Evolutionary conservation across 2,113 vertebrate species (phyloP), one percentile per base, ranked within the genome.

Genomic region (Struthio camelus): DNA sequence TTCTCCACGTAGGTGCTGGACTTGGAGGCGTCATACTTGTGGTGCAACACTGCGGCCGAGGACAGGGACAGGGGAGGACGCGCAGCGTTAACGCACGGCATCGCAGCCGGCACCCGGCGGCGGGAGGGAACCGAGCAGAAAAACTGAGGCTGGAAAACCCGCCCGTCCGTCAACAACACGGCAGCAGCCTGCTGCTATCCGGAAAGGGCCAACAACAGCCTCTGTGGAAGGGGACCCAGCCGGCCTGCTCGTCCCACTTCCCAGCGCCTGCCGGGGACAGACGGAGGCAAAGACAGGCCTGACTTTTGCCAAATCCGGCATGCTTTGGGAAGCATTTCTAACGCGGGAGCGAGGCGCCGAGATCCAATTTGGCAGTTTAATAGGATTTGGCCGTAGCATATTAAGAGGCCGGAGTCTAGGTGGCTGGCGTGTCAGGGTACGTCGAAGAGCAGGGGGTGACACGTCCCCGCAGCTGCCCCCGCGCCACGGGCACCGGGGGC

Each of bases 1-100:
- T 99, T 99, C 98, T 99, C 98, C 95, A 99, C 97, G 0, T 99
- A 99, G 0, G 98, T 98, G 97, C 97, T 99, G 59, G 99, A 99
- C 90, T 99, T 99, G 28, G 13, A 88, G 1, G 98, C 97, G 85
- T 99, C 98, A 2, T 99, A 99, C 89, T 99, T 99, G 97, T 97
- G 98, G 91, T 99, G 99, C 27, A 99, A 12, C 98, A 98, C 99
- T 99, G 97, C 4, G 44, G 19, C 7, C 5, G 0, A 32, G 32
- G 44, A 88, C 0, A 6, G 36, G 20, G 36, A 87, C 34, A 85
- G 4, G 82, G 42, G 2, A 28, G 11, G 34, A 76, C 25, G 77
- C 9, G 44, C 4, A 67, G 14, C 16, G 32, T 92, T 38, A 90
- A 73, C 28, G 20, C 6, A 77, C 48, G 32, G 30, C 18, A 44